Evolutionary conservation across 2,113 vertebrate genomes (phyloP).

Genomic region (Rostratula benghalensis): DNA sequence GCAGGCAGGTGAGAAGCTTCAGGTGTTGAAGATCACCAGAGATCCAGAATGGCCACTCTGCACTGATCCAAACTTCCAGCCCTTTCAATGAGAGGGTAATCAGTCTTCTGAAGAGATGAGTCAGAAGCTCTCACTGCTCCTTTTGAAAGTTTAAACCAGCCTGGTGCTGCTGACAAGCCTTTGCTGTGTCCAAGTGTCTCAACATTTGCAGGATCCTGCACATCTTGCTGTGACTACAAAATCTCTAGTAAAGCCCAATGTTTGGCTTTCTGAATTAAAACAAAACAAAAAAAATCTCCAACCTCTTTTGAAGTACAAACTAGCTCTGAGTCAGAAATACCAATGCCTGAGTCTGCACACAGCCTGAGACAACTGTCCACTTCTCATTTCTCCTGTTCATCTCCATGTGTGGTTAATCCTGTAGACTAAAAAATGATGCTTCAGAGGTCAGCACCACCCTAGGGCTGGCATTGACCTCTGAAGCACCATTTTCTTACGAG

Average conservation of each 20-base stretch:
- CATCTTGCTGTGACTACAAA: neutral
- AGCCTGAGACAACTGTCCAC: neutral
- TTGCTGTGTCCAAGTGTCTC: neutral
- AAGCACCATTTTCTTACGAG: neutral
- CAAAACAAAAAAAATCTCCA: neutral
- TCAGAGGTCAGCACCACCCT: neutral
- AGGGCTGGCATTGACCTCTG: neutral
- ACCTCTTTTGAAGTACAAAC: neutral
- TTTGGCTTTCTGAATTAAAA: neutral
- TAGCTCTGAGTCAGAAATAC: neutral
- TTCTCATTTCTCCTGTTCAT: neutral
- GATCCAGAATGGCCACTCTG: neutral
- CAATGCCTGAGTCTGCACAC: neutral
- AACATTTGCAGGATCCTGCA: neutral
- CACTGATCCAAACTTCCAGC: neutral
- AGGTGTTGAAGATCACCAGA: accelerated
- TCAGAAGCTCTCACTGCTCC: neutral
- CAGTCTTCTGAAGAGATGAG: neutral
- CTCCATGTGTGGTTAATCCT: neutral
- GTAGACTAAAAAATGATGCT: neutral
- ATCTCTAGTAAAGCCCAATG: neutral
- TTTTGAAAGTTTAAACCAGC: neutral
- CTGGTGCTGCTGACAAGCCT: neutral
- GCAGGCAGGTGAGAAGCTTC: neutral
- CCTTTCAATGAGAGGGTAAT: neutral